phyloP scores from a whole-genome alignment of 2,113 vertebrate species.

The Dermatemys mawii region DNA sequence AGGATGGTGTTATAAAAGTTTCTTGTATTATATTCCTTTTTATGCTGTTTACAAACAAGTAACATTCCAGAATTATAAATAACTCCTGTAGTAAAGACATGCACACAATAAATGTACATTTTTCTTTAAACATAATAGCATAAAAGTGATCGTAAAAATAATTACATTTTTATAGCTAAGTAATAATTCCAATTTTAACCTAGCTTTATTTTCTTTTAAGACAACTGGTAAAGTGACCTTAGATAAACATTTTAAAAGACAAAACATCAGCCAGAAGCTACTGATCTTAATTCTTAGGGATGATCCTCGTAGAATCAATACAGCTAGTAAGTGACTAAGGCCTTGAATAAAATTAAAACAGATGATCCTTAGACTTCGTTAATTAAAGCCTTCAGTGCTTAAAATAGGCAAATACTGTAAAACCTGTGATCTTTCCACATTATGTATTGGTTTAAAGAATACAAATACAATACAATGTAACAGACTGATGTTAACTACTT shows the following conservation, averaged over 20 bases:
- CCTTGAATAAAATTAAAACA: conserved; percentile 27
- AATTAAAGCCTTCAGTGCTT: neutral
- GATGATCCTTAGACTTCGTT: conserved; percentile 20
- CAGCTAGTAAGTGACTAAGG: neutral
- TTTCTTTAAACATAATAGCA: neutral
- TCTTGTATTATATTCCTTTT: neutral
- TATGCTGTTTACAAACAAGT: neutral
- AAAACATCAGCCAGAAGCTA: conserved; percentile 35
- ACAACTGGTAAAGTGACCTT: neutral
- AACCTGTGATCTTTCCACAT: neutral
- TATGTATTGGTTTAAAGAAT: neutral
- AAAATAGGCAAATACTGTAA: neutral
- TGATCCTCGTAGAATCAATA: conserved; percentile 24
- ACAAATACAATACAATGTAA: conserved; percentile 7
- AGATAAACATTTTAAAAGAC: conserved; percentile 8
- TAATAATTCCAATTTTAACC: neutral
- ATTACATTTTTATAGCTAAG: neutral
- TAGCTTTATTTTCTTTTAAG: neutral
- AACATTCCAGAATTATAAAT: neutral
- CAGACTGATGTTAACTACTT: neutral
- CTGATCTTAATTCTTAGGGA: conserved; percentile 7
- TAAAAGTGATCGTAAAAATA: neutral
- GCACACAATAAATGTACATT: neutral
- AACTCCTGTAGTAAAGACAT: neutral
- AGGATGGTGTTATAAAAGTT: neutral